Conservation (phyloP, 1,140 invertebrate genomes). For the Diorhabda elongata region DNA sequence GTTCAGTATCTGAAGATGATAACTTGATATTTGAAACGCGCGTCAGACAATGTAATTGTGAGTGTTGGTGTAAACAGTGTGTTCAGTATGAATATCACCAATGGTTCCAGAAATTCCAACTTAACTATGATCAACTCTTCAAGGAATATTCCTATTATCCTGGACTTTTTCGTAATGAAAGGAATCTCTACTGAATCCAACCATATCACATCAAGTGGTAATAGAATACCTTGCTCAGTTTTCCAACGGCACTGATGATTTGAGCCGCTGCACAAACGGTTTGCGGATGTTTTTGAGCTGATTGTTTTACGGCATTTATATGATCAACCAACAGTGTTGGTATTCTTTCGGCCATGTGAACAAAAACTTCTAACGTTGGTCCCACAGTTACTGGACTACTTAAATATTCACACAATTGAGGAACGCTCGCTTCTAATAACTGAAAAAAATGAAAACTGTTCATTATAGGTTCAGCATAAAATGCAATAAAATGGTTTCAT, state of each 20-base stretch:
- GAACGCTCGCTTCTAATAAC: slow-evolving; percentile 71
- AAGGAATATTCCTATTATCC: too few species aligned
- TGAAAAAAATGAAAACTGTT: not conserved
- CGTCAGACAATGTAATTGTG: too few species aligned
- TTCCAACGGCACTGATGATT: slow-evolving; percentile 60
- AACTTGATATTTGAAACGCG: too few species aligned
- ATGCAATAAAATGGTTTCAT: not conserved
- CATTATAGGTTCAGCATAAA: not conserved
- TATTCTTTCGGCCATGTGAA: slow-evolving; percentile 66
- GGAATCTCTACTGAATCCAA: not conserved
- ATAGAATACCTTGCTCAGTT: slow-evolving; percentile 56
- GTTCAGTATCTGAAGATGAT: too few species aligned
- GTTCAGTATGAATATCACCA: too few species aligned
- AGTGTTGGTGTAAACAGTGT: too few species aligned
- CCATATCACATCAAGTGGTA: not conserved
- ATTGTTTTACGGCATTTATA: slow-evolving; percentile 61
- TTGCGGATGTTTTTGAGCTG: slow-evolving; percentile 63
- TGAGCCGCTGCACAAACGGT: slow-evolving; percentile 62
- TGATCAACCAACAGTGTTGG: slow-evolving; percentile 66
- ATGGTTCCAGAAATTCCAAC: too few species aligned
- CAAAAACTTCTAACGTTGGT: slow-evolving; percentile 71
- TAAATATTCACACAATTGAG: slow-evolving; percentile 72
- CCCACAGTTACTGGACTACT: slow-evolving; percentile 54
- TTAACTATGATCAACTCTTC: too few species aligned
- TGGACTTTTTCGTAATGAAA: not conserved